Conservation (phyloP, 1,140 invertebrate genomes). For the Proales similis region DNA sequence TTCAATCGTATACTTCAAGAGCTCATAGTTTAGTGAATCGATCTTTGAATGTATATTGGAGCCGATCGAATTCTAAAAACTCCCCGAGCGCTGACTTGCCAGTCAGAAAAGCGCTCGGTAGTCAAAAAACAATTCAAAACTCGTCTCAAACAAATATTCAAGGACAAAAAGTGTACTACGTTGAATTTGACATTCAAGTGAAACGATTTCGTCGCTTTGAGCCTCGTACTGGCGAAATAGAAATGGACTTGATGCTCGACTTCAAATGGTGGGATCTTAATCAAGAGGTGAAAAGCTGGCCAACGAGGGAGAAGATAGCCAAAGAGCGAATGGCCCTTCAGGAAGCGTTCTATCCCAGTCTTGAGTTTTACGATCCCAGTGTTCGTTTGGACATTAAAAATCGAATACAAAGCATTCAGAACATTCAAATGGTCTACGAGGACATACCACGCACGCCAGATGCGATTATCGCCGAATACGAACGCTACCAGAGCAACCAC, state of each 20-base stretch:
- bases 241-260: neutral
- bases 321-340: neutral
- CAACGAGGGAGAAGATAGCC: neutral
- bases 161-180: neutral
- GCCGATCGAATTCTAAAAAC: no score
- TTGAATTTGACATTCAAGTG: constrained; percentile 31
- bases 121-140: no score
- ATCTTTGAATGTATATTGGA: no score
- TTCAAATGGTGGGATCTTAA: constrained; percentile 37
- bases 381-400: constrained; percentile 5
- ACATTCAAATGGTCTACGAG: constrained; percentile 7
- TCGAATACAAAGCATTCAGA: constrained; percentile 21
- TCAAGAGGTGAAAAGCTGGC: neutral
- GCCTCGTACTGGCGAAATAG: constrained; percentile 9
- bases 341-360: neutral
- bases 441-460: no score
- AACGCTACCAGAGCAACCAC: no score
- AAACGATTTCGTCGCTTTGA: constrained; percentile 20
- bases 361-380: neutral
- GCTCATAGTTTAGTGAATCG: no score
- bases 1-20: no score
- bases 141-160: no score
- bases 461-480: no score
- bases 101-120: no score
- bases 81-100: no score